phyloP scores from a whole-genome alignment of 1,140 invertebrate genomes.

The Caerostris extrusa region DNA sequence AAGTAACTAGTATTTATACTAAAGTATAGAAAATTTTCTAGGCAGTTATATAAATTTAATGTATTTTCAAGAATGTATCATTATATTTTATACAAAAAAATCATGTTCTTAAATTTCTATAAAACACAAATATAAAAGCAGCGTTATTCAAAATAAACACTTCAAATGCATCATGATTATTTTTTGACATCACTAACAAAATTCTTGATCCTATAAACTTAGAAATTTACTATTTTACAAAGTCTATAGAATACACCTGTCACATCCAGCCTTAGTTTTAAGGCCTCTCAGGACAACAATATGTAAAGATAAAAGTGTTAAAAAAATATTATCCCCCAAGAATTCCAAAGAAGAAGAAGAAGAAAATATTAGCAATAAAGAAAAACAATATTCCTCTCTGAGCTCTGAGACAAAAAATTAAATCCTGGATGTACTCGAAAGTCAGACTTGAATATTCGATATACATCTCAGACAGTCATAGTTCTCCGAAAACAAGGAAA shows the following conservation, averaged over 20 bases:
- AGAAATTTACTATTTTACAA: not conserved
- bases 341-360: not conserved
- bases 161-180: no score
- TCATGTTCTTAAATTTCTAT: no score
- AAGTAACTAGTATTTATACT: no score
- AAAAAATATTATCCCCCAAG: not conserved
- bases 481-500: conserved; percentile 52
- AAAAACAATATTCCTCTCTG: conserved; percentile 40
- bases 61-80: no score
- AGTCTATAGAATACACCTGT: not conserved
- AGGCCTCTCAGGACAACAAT: not conserved
- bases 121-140: no score
- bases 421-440: not conserved
- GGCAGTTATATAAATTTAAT: no score
- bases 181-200: no score
- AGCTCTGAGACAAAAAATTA: conserved; percentile 46
- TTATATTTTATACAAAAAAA: no score
- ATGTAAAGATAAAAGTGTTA: not conserved
- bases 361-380: conserved; percentile 56
- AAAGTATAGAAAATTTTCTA: no score
- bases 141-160: no score
- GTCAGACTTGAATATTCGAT: conserved; percentile 23
- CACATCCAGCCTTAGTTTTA: not conserved
- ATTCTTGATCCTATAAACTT: no score
- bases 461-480: conserved; percentile 16